Evolutionary conservation across 1,140 invertebrate genomes (phyloP).

Genomic region (Ephestia elutella): DNA sequence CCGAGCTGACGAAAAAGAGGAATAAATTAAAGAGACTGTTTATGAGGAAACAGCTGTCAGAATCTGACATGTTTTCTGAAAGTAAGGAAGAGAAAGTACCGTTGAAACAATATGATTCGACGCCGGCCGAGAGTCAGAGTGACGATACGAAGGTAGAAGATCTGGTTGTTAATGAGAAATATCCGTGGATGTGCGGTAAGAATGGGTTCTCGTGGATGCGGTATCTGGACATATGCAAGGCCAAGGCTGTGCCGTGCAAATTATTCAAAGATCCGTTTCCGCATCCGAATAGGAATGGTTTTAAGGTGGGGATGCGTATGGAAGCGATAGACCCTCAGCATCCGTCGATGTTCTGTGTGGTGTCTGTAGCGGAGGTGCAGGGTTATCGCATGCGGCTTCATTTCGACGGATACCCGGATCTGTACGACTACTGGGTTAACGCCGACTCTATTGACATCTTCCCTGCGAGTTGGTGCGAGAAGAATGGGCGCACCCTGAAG

Average conservation of each 20-base stretch:
- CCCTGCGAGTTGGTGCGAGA: conserved; percentile 94
- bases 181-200: conserved; percentile 81
- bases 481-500: conserved; percentile 82
- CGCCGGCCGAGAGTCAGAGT: conserved; percentile 27
- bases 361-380: conserved; percentile 88
- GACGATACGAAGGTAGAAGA: conserved; percentile 57
- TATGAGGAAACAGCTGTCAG: conserved; percentile 51
- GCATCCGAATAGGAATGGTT: conserved; percentile 79
- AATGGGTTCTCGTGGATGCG: conserved; percentile 84
- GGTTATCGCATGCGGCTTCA: conserved; percentile 90
- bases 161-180: conserved; percentile 64
- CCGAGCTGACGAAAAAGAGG: conserved; percentile 55
- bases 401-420: conserved; percentile 93
- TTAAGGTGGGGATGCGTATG: conserved; percentile 91
- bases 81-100: conserved; percentile 41
- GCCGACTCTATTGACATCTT: conserved; percentile 93
- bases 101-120: conserved; percentile 45
- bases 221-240: conserved; percentile 81
- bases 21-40: conserved; percentile 66
- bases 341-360: conserved; percentile 90
- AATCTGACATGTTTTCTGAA: conserved; percentile 42
- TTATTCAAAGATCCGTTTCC: conserved; percentile 87
- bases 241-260: conserved; percentile 83
- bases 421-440: conserved; percentile 96
- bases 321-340: conserved; percentile 96